Base-by-base conservation (phyloP, 2,113 vertebrate genomes). In the Sturnira hondurensis region DNA sequence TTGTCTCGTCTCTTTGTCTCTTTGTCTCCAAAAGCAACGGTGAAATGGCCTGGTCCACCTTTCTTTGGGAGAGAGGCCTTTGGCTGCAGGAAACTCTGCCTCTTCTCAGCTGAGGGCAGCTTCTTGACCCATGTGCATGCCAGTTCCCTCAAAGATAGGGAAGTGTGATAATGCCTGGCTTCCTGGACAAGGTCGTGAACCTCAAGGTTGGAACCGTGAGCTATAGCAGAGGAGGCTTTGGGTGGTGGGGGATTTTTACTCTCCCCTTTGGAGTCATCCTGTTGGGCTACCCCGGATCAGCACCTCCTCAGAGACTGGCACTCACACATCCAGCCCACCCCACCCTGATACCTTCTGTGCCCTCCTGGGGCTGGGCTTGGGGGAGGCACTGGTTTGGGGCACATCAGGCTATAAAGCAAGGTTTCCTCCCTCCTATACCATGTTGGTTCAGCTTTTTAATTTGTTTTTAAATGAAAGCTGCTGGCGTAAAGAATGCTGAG, bases 41-140 rank as follows among this genome's bases (percentile, higher is more conserved):
- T 13, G 41, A 24, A 31, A 74, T 16, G 20, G 26, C 5, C 16
- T 0, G 15, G 19, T 7, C 43, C 0, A 1, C 33, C 11, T 19
- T 24, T 71, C 70, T 76, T 38, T 17, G 22, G 31, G 61, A 31
- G 43, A 56, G 38, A 38, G 33, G 20, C 63, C 67, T n/a, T 12
- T 28, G 52, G 61, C 76, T 14, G 1, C 36, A 17, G 85, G 76
- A 47, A 58, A 54, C 47, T 12, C 52, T 13, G 78, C 1, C 76
- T 94, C 92, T 80, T 36, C 16, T 80, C 70, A 76, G 52, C 67
- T 6, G 58, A 95, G 61, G 43, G 67, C 38, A 58, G 76, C 45
- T 73, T 82, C 43, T 33, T 33, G 67, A 54, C 58, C 78, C 12
- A 1, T 11, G 13, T 26, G 26, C 1, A 45, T n/a, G 14, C 15